Base-by-base conservation (phyloP, 1,140 invertebrate species). In the Halictus rubicundus region DNA sequence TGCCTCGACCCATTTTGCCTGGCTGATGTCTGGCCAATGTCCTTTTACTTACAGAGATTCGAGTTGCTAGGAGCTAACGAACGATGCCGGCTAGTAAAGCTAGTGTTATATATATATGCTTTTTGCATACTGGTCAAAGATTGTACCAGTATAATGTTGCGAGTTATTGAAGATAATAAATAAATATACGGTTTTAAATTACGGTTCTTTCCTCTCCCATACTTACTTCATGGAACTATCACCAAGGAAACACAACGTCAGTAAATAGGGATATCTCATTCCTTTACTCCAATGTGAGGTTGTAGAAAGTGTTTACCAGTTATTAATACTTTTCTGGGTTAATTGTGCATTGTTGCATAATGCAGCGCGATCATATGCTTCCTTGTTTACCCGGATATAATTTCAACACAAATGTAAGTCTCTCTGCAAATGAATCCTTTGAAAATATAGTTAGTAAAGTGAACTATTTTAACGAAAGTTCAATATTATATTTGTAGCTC, bases 351-450 rank as follows among this genome's bases (percentile, higher is more conserved):
- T 76, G 8, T 21, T 68, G 39, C 32, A 85, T 83, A 78, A 91
- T 91, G 90, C 82, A 90, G 42, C 77, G 88, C n/a, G 71, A 75
- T 72, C 85, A 89, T 21, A 71, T 85, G 77, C 82, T 94, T 60
- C 94, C 94, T 3, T 90, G 92, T 78, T 86, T 95, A 37, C 94
- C 94, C 12, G 94, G 94, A 25, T 94, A 91, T 78, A 93, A 87
- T 64, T 93, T 94, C 70, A 89, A 94, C 87, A 82, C 86, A 23
- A 93, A 93, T 71, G 94, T 94, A 91, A 93, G 90, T 90, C 49
- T 61, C 49, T 16, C 8, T 46, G 60, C 37, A 16, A 42, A 16
- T 4, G 49, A 42, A 59, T 8, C 32, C 52, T 66, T 66, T 16
- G 23, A 0, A 8, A 7, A 52, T 21, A 52, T 21, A 1, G 23